Evolutionary conservation across 2,113 vertebrate species (phyloP), one percentile per base, ranked within the genome.

Genomic region (Sylvilagus bachmani): DNA sequence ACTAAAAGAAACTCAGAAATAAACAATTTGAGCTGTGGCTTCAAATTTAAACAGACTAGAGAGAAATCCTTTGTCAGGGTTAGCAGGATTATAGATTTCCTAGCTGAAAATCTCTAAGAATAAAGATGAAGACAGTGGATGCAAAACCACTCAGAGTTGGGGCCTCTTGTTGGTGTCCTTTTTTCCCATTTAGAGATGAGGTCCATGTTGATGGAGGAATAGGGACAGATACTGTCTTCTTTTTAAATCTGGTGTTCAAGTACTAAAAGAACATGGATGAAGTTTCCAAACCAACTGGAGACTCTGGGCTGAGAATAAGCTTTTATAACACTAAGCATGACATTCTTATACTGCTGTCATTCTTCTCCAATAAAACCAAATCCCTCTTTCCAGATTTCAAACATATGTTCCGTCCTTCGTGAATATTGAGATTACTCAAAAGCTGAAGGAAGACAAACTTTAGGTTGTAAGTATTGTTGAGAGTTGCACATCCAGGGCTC

Each of bases 321-420:
- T 90, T 95, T 83, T 71, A 64, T 33, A 12, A 67, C 1, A 24
- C 16, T 27, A 9, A 33, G 16, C 24, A 67, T 51, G 77, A 38
- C 12, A 53, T 66, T 92, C 31, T 64, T 86, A 5, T 62, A 53
- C 10, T 89, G 14, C 38, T 90, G n/a, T 92, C 44, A 74, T 78
- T 31, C 2, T 9, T 94, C 49, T 55, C 66, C 51, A 55, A 61
- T 77, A 82, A 88, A 91, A 66, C 29, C 29, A 85, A 66, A 25
- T 82, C 44, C 49, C 17, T 85, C 11, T 94, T 93, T 66, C 62
- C 83, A 89, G 90, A 92, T 83, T 22, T 25, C 73, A 96, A 90
- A 66, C 61, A 31, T 33, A 66, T 73, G 66, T 5, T 90, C 11
- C 69, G 64, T 88, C 64, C 58, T 89, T 66, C 24, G 86, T 53